These are phyloP conservation scores for Neomonachus schauinslandi DNA, from an alignment of 2,113 vertebrate species.

Conservation along the genomic window DNA sequence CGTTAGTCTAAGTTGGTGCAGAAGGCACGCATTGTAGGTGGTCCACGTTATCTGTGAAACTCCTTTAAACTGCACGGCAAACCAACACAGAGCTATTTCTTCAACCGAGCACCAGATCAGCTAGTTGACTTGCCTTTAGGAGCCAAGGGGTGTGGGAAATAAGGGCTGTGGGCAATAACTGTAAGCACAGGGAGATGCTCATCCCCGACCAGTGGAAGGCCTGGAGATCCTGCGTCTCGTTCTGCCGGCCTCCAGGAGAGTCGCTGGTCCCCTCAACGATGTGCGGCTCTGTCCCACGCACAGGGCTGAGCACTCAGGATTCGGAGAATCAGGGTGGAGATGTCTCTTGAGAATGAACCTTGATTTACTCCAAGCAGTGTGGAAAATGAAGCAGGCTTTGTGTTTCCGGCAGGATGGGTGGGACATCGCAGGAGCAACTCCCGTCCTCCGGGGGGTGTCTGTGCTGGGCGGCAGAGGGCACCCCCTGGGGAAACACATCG, in stretches of 20 bases:
- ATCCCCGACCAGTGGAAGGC: accelerated
- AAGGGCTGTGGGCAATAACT: too few relatives aligned
- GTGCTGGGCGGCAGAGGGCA: accelerated
- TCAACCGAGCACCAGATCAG: accelerated
- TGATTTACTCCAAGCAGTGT: neutral
- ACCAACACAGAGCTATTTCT: neutral
- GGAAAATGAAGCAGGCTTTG: accelerated
- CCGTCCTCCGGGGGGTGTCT: accelerated
- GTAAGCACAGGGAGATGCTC: accelerated
- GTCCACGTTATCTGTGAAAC: neutral
- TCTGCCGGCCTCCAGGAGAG: accelerated
- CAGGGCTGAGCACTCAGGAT: accelerated
- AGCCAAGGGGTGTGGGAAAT: neutral
- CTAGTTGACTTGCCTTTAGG: accelerated
- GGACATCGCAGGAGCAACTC: accelerated
- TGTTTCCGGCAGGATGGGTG: accelerated
- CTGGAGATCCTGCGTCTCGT: accelerated
- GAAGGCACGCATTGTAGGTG: neutral
- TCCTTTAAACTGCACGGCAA: neutral
- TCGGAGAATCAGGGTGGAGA: accelerated
- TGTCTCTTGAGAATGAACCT: accelerated
- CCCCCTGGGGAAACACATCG: accelerated
- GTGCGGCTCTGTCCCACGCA: accelerated
- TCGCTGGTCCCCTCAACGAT: accelerated
- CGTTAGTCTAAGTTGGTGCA: accelerated